phyloP scores from a whole-genome alignment of 2,888 invertebrate genomes.

The Lamproptera curius region DNA sequence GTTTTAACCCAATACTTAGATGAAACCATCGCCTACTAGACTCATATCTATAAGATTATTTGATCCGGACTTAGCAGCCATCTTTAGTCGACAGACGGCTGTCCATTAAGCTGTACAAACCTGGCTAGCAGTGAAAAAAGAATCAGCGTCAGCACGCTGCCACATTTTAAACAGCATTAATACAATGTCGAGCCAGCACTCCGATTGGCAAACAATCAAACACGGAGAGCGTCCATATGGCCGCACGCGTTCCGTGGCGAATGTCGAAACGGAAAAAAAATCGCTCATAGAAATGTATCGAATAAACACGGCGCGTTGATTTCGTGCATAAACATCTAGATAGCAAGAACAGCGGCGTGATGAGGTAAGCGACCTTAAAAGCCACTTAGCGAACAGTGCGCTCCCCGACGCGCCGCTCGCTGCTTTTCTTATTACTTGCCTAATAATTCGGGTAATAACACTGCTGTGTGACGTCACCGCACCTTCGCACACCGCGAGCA shows the following conservation, averaged over 20 bases:
- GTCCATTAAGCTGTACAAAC: too few relatives aligned
- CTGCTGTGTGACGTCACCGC: constrained; percentile 24
- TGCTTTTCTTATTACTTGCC: constrained; percentile 67
- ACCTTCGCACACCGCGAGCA: constrained; percentile 8
- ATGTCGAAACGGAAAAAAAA: constrained; percentile 19
- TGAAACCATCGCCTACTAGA: too few relatives aligned
- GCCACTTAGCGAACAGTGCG: constrained; percentile 65
- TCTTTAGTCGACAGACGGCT: too few relatives aligned
- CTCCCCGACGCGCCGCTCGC: constrained; percentile 47
- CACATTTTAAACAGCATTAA: constrained; percentile 27
- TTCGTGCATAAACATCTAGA: constrained; percentile 53
- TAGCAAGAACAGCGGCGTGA: constrained; percentile 48
- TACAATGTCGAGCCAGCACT: constrained; percentile 9
- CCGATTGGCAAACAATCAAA: constrained; percentile 22
- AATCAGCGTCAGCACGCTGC: too few relatives aligned
- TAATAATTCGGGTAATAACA: constrained; percentile 57
- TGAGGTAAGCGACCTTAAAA: constrained; percentile 76
- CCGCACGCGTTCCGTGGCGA: constrained; percentile 18
- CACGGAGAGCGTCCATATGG: constrained; percentile 22
- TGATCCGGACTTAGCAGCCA: too few relatives aligned
- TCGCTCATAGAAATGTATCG: constrained; percentile 36
- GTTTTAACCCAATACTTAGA: neutral
- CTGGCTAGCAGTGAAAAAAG: too few relatives aligned
- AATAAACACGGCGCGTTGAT: constrained; percentile 52
- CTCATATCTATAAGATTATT: too few relatives aligned